Conservation (phyloP, 2,888 invertebrate genomes). For the Trissolcus japonicus region DNA sequence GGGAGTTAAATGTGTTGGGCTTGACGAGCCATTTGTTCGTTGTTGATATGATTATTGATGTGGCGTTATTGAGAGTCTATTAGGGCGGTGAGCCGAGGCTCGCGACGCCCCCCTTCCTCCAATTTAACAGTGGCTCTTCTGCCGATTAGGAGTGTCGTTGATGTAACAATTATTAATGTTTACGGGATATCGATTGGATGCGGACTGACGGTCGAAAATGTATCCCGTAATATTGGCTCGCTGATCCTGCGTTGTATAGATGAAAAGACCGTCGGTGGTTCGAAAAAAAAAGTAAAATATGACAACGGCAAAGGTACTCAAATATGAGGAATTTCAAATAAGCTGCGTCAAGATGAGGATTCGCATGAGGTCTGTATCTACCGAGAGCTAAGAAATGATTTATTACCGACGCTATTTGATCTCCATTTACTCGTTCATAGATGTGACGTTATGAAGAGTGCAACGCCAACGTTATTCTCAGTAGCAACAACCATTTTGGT, state of each 20-base stretch:
- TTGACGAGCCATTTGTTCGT: slow-evolving; percentile 42
- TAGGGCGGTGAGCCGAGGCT: slow-evolving; percentile 21
- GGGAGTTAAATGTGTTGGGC: slow-evolving; percentile 34
- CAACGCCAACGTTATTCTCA: slow-evolving; percentile 42
- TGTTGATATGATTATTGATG: slow-evolving; percentile 44
- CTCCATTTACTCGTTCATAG: slow-evolving; percentile 46
- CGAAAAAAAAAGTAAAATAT: slow-evolving; percentile 3
- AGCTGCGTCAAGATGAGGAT: slow-evolving; percentile 24
- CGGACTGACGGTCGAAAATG: background rate
- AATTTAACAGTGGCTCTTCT: slow-evolving; percentile 23
- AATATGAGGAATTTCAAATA: slow-evolving; percentile 46
- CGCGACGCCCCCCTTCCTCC: slow-evolving; percentile 10
- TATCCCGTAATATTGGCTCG: background rate
- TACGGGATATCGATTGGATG: slow-evolving; percentile 9
- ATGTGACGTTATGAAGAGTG: slow-evolving; percentile 41
- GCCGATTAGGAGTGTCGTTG: slow-evolving; percentile 23
- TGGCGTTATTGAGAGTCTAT: slow-evolving; percentile 37
- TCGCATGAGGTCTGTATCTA: slow-evolving; percentile 21
- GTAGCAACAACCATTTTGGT: slow-evolving; percentile 51
- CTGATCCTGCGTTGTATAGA: too few relatives aligned
- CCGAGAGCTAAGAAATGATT: slow-evolving; percentile 41
- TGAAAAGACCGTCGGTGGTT: too few relatives aligned
- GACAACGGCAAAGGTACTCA: background rate
- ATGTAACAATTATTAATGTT: slow-evolving; percentile 28
- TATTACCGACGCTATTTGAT: slow-evolving; percentile 49